Conservation (phyloP, 2,888 invertebrate species). For the Macaria notata region DNA sequence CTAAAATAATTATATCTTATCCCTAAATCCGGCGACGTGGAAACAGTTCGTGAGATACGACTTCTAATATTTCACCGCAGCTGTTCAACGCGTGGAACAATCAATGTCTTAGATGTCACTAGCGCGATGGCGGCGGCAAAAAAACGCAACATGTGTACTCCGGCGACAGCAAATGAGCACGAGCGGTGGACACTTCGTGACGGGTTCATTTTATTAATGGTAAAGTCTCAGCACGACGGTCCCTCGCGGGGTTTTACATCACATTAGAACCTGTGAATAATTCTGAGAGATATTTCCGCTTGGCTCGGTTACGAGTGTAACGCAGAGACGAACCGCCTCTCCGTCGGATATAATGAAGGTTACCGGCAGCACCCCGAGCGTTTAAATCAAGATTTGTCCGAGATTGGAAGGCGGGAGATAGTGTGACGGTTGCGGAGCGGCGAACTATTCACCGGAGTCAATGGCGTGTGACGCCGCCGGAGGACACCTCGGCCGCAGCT, state of each 20-base stretch:
- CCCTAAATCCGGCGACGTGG: conserved; percentile 53
- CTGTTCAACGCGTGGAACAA: conserved; percentile 61
- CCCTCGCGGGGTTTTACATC: conserved; percentile 23
- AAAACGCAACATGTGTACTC: conserved; percentile 64
- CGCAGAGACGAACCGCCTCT: conserved; percentile 24
- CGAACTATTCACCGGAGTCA: conserved; percentile 73
- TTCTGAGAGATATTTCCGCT: conserved; percentile 30
- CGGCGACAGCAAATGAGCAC: conserved; percentile 53
- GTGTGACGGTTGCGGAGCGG: conserved; percentile 59
- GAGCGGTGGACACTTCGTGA: conserved; percentile 55
- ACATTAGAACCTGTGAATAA: conserved; percentile 20
- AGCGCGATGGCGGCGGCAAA: conserved; percentile 48
- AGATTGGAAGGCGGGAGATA: conserved; percentile 58
- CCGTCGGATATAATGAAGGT: conserved; percentile 47
- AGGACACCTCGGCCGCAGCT: conserved; percentile 61
- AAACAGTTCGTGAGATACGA: conserved; percentile 46
- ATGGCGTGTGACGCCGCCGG: conserved; percentile 75
- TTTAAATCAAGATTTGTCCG: conserved; percentile 60
- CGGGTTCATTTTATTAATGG: conserved; percentile 49
- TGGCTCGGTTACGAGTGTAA: conserved; percentile 28
- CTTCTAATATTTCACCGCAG: conserved; percentile 65
- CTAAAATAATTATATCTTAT: conserved; percentile 63
- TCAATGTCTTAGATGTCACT: conserved; percentile 65
- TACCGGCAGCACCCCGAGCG: conserved; percentile 49
- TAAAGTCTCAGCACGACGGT: conserved; percentile 36